Conservation (phyloP, 2,888 invertebrate species). For the Tenodera sinensis region DNA sequence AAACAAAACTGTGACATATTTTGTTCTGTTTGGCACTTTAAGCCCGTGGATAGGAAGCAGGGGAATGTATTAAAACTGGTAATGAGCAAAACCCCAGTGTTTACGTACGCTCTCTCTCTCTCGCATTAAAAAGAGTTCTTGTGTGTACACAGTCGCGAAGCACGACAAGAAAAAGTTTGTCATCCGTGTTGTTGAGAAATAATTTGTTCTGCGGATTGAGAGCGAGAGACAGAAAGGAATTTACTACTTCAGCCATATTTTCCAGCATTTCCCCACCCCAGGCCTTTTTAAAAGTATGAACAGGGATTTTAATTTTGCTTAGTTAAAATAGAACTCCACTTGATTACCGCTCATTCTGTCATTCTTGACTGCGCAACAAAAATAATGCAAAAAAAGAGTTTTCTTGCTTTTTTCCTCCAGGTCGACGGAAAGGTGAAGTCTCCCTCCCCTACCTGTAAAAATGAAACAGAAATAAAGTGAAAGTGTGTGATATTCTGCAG, state of each 20-base stretch:
- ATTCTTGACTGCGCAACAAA: not conserved
- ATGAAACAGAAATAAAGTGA: not conserved
- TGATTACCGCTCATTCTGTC: not conserved
- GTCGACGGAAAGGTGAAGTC: not conserved
- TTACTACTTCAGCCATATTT: not conserved
- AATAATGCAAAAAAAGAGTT: not conserved
- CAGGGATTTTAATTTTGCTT: not conserved
- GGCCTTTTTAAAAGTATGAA: not conserved
- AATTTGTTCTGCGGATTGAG: not conserved
- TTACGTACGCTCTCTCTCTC: not conserved
- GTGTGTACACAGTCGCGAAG: not conserved
- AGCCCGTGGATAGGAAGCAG: too few species aligned
- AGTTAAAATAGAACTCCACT: not conserved
- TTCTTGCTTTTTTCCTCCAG: not conserved
- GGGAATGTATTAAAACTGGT: not conserved
- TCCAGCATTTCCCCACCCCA: too few species aligned
- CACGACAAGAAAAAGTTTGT: not conserved
- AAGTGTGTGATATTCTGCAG: not conserved
- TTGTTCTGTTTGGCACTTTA: too few species aligned
- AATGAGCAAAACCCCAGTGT: not conserved
- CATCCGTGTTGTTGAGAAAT: not conserved
- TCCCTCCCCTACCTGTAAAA: not conserved
- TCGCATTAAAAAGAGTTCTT: not conserved
- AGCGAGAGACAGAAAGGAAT: not conserved
- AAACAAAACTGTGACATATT: too few species aligned